Evolutionary conservation across 2,797 vertebrate genomes (phyloP), one percentile per base, ranked within the genome.

Genomic region (Otolemur crassicaudatus): DNA sequence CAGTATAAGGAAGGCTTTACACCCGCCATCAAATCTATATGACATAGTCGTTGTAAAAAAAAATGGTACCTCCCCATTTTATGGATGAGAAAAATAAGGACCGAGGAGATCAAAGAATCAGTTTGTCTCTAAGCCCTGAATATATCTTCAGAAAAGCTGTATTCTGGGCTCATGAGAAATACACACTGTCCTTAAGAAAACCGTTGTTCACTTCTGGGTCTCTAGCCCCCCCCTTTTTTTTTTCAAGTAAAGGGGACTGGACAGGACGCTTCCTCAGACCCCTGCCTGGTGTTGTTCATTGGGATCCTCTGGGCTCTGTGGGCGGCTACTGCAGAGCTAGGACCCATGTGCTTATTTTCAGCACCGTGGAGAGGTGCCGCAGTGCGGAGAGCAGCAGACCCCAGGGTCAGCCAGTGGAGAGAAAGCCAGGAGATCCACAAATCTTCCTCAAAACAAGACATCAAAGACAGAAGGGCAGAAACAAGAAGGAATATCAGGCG

Each of bases 391-490:
- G n/a, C 34, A 23, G 81, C 4, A 53, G 79, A 1, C 4, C 53
- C 4, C 19, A 83, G 65, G 69, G 95, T 92, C 96, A 95, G 77
- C 19, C 31, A 58, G 43, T 60, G 69, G 69, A 96, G 90, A 98
- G 94, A 95, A 97, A 95, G 92, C 58, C 0, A 2, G 19, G 84
- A 96, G 65, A 87, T 43, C 76, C 95, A 80, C 88, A 98, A 97
- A 95, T 95, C 69, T 97, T 83, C 46, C 89, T 95, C 73, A 91
- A 98, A 97, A 93, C 83, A 97, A 92, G 96, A 97, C 95, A 98
- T 97, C 97, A 97, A 91, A 97, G 97, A 91, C 75, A 96, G 23
- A 96, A 93, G 93, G 95, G 86, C 90, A 97, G 14, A 79, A 37
- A 90, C 80, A 80, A 97, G 85, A 97, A 77, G 77, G 92, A 95